These are phyloP conservation scores for Lypha dubia DNA, from an alignment of 2,888 invertebrate genomes.

Conservation along the genomic window DNA sequence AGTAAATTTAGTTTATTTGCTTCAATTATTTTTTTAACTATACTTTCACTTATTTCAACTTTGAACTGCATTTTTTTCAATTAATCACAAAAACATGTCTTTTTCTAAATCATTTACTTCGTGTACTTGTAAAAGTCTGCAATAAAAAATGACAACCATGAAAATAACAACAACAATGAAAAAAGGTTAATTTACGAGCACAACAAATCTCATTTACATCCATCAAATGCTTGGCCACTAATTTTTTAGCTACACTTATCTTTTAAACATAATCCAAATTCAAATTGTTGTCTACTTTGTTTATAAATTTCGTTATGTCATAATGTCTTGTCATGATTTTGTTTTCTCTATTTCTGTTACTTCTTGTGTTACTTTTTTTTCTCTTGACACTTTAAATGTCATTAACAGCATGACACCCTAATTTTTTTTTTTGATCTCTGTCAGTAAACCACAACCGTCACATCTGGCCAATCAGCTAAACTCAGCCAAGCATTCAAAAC, in stretches of 20 bases:
- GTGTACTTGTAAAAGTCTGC: background rate
- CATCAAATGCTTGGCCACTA: background rate
- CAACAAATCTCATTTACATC: constrained; percentile 1
- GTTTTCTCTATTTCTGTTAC: constrained; percentile 34
- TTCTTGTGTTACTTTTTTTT: background rate
- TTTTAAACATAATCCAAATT: background rate
- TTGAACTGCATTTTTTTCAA: background rate
- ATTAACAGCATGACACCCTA: constrained; percentile 71
- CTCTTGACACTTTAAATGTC: constrained; percentile 68
- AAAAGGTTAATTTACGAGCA: background rate
- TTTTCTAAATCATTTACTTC: constrained; percentile 8
- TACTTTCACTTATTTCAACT: constrained; percentile 1
- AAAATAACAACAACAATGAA: background rate
- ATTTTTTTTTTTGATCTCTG: constrained; percentile 3
- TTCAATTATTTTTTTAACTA: background rate
- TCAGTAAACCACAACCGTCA: constrained; percentile 9
- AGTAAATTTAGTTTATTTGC: background rate
- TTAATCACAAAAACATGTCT: background rate
- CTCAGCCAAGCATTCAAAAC: constrained; percentile 13
- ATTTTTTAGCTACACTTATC: constrained; percentile 1
- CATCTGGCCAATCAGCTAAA: constrained; percentile 14
- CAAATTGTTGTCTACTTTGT: constrained; percentile 10
- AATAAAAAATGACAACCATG: constrained; percentile 10
- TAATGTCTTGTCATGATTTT: constrained; percentile 53
- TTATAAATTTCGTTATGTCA: constrained; percentile 48